Evolutionary conservation across 1,140 invertebrate genomes (phyloP), one percentile per base, ranked within the genome.

Genomic region (Hirudo medicinalis): DNA sequence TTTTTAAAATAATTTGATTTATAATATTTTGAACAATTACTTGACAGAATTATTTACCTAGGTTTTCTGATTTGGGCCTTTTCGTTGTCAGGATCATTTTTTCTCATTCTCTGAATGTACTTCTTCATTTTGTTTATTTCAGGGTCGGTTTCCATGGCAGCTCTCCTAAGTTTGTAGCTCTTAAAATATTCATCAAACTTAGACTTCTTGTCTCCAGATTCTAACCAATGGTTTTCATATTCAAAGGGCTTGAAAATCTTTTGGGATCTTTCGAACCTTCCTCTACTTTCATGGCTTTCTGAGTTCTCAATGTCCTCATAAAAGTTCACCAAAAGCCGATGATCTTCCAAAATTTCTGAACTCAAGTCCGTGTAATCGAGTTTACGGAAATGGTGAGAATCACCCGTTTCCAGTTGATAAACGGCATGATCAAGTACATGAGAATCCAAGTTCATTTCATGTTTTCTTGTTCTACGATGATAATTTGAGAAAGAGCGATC

Each of bases 161-260:
- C 20, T 63, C 29, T 63, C 20, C 8, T 63, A 25, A 63, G 22
- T 63, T 63, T 63, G 57, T 63, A 63, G 20, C 15, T 22, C 22
- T 63, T 32, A 22, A 22, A 63, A 63, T 25, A 22, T 25, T 63
- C 57, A 63, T 63, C 57, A 63, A 25, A 63, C 22, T 63, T 63
- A 6, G 11, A 63, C 22, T 63, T 63, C 2, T 32, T 63, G 22
- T 32, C 22, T 19, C 29, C 29, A n/a, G 57, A 63, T 25, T 25
- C 22, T n/a, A 25, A 15, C 29, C 15, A 2, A 6, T 22, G 22
- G 22, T n/a, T 32, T 22, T 63, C 57, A 63, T 0, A 63, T 13
- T 63, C 13, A n/a, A 63, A 63, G 19, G 2, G 4, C 11, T 49
- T 63, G 2, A 8, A 11, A 63, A 63, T 15, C 19, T 5, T n/a